phyloP scores from a whole-genome alignment of 2,113 vertebrate species.

The Rhabdomys dilectus region DNA sequence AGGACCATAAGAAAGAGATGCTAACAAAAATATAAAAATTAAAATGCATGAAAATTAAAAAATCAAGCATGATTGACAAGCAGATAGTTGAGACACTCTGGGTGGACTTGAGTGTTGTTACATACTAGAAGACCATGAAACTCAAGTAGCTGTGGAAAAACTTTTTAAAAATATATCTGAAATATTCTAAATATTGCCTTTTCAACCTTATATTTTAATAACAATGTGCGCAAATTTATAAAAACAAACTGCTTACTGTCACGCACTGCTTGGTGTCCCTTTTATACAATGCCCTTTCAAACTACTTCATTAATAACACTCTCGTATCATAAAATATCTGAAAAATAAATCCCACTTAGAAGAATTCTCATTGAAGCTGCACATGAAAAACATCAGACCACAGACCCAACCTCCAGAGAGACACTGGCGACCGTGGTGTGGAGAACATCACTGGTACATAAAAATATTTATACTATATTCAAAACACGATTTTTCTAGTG shows the following conservation, averaged over 20 bases:
- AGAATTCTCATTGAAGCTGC: conserved; percentile 83
- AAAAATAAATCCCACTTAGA: conserved; percentile 83
- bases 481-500: conserved; percentile 80
- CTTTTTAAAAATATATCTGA: conserved; percentile 88
- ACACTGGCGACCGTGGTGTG: conserved; percentile 88
- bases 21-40: conserved; percentile 1
- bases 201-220: conserved; percentile 74
- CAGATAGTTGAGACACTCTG: conserved; percentile 11
- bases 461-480: conserved; percentile 87
- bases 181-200: conserved; percentile 83
- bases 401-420: conserved; percentile 90
- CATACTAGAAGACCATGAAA: conserved; percentile 77
- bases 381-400: conserved; percentile 87
- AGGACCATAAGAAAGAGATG: conserved; percentile 36
- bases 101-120: conserved; percentile 36
- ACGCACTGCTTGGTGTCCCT: conserved; percentile 82
- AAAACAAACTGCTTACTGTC: conserved; percentile 70
- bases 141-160: conserved; percentile 66
- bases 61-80: background rate
- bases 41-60: conserved; percentile 51
- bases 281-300: conserved; percentile 78
- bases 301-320: conserved; percentile 81
- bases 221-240: conserved; percentile 79
- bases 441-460: conserved; percentile 89
- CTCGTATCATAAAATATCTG: conserved; percentile 83